Evolutionary conservation across 2,113 vertebrate species (phyloP).

Genomic region (Etheostoma spectabile): DNA sequence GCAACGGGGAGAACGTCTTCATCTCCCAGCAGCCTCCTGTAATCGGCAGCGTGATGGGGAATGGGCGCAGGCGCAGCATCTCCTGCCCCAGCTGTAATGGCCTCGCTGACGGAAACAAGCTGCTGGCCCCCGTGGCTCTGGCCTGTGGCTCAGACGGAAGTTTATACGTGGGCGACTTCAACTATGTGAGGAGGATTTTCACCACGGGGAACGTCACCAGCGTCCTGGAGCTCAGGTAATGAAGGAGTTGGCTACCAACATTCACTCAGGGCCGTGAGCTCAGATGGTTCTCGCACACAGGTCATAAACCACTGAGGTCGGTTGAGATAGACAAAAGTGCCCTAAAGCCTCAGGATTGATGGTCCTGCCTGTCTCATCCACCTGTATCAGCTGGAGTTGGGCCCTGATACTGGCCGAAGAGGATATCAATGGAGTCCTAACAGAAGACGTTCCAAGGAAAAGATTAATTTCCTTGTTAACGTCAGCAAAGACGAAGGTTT

Average conservation of each 20-base stretch:
- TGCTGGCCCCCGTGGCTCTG: constrained; percentile 94
- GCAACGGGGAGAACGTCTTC: constrained; percentile 97
- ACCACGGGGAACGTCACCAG: constrained; percentile 98
- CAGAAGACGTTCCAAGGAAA: constrained; percentile 23
- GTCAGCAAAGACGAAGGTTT: constrained; percentile 15
- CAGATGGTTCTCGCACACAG: constrained; percentile 58
- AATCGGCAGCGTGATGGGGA: constrained; percentile 98
- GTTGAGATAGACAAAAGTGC: constrained; percentile 67
- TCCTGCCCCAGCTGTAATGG: constrained; percentile 99
- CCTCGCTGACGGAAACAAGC: constrained; percentile 97
- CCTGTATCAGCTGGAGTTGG: constrained; percentile 70
- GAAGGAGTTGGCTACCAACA: constrained; percentile 21
- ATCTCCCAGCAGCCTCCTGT: constrained; percentile 98
- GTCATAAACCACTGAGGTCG: constrained; percentile 61
- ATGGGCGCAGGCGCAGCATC: constrained; percentile 94
- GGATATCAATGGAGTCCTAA: constrained; percentile 34
- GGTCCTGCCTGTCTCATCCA: constrained; percentile 49
- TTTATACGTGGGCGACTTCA: constrained; percentile 98
- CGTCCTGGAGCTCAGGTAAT: constrained; percentile 96
- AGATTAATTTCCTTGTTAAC: constrained; percentile 36
- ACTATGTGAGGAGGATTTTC: constrained; percentile 97
- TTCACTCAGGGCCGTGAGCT: constrained; percentile 52
- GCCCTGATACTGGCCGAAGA: constrained; percentile 34
- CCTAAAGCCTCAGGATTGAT: constrained; percentile 67
- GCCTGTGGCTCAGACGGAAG: constrained; percentile 95